Base-by-base conservation (phyloP, 2,888 invertebrate species). In the Aethes cnicana region DNA sequence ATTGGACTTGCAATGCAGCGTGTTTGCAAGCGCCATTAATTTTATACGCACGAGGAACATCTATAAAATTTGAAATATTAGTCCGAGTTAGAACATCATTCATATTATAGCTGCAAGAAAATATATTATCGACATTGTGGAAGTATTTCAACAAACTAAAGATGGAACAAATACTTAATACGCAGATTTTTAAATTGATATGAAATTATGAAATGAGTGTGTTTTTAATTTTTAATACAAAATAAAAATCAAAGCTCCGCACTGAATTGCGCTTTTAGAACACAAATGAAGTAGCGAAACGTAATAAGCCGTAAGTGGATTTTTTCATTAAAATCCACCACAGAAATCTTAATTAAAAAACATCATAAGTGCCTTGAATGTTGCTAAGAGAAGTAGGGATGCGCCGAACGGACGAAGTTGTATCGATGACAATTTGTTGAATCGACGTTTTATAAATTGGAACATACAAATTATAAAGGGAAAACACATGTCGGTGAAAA, bases 281-380 rank as follows among this genome's bases (percentile, higher is more conserved):
- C 23, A 16, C 9, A 39, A 16, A 39, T 23, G 20, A 39, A 39
- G 25, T 7, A 39, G 25, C 25, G 23, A 36, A 25, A 23, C 23
- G 16, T n/a, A 39, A 39, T 25, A 11, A 39, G 25, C 37, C 16
- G n/a, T 3, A 16, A 39, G 37, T 25, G 25, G 37, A 25, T 39
- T 39, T 39, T 25, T 39, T 39, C 37, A 37, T 37, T 37, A 37
- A 4, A 23, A 37, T 23, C 23, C 37, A 23, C 37, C 37, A 14
- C 37, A 12, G 37, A 37, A 37, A 37, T 37, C 37, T 37, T 37
- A 37, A 37, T 37, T 37, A 23, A 37, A 23, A 32, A 37, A 37
- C 14, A 37, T 37, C 37, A 39, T 39, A 39, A 39, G 37, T 39
- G 37, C 37, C 16, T 8, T 39, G 37, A 25, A 39, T 39, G 23